Base-by-base conservation (phyloP, 2,888 invertebrate species). In the Cylindroiulus punctatus region DNA sequence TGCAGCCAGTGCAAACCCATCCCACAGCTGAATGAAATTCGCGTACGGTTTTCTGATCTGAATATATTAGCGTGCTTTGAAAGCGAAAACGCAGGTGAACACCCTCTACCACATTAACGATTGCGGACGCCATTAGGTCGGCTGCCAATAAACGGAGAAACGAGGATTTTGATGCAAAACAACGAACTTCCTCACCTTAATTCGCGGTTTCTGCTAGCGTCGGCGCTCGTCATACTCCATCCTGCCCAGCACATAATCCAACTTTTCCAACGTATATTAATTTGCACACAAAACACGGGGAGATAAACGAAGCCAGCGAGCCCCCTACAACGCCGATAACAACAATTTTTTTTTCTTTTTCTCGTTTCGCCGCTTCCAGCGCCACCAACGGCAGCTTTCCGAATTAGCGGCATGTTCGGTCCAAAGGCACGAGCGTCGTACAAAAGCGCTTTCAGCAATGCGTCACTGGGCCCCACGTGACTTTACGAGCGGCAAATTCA, bases 61-160 rank as follows among this genome's bases (percentile, higher is more conserved):
- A 30, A 76, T 76, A 76, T 76, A 12, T 76, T 30, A 30, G 14
- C 76, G 30, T 2, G 22, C 22, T 30, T 30, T 22, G 76, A 76
- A 76, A 76, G 30, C 76, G 76, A 76, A 76, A 76, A 30, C 30
- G 76, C 76, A 76, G 76, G 76, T 76, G 76, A 76, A 76, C 76
- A 76, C 26, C 26, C 76, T 76, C 76, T 76, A 76, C 14, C 30
- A 76, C 76, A 76, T 76, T 76, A 76, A 76, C 76, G 76, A 76
- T 22, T 76, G 22, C 12, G 76, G 76, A 76, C 76, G 76, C 76
- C 76, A 22, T 22, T 22, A 22, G 76, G 76, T 76, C 12, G 76
- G 30, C 76, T 76, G 76, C 76, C 76, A 76, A 76, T 76, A 76
- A 26, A 76, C 76, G 26, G 30, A 30, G 30, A 76, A 65, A 65